Conservation (phyloP, 2,888 invertebrate species). For the Xestia ashworthii region DNA sequence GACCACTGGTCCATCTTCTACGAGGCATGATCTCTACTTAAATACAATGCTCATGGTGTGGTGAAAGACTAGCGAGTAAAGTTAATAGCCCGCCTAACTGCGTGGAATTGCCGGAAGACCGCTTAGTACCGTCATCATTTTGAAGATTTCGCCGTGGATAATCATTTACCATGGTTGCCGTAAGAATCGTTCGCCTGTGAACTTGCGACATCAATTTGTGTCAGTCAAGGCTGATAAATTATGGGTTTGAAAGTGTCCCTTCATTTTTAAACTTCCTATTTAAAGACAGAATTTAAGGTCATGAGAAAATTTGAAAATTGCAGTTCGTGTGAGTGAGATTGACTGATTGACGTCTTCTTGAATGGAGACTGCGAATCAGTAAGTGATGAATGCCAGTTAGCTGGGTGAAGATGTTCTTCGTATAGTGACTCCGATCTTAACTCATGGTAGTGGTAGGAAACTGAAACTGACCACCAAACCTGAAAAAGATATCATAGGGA, state of each 20-base stretch:
- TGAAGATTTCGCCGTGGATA: slow-evolving; percentile 10
- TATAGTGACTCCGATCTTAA: too few species aligned
- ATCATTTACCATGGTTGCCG: slow-evolving; percentile 30
- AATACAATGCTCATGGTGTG: not conserved
- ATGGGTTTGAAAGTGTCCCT: slow-evolving; percentile 26
- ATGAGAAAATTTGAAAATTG: not conserved
- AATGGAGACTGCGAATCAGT: too few species aligned
- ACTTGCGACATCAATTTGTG: slow-evolving; percentile 35
- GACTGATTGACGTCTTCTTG: too few species aligned
- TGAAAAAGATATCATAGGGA: too few species aligned
- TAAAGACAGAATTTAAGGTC: not conserved
- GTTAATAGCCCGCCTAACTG: not conserved
- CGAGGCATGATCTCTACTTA: not conserved
- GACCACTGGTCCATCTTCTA: too few species aligned
- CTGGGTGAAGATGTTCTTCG: too few species aligned
- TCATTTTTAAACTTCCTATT: not conserved
- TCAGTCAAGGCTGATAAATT: slow-evolving; percentile 28
- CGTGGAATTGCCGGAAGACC: not conserved
- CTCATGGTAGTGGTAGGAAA: too few species aligned
- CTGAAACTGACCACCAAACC: too few species aligned
- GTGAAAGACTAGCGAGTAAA: not conserved
- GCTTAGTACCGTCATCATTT: slow-evolving; percentile 2
- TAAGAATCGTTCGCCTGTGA: slow-evolving; percentile 48
- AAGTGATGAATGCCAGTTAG: too few species aligned
- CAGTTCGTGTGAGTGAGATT: not conserved